Evolutionary conservation across 2,797 vertebrate species (phyloP), one percentile per base, ranked within the genome.

Genomic region (Geotrypetes seraphini): DNA sequence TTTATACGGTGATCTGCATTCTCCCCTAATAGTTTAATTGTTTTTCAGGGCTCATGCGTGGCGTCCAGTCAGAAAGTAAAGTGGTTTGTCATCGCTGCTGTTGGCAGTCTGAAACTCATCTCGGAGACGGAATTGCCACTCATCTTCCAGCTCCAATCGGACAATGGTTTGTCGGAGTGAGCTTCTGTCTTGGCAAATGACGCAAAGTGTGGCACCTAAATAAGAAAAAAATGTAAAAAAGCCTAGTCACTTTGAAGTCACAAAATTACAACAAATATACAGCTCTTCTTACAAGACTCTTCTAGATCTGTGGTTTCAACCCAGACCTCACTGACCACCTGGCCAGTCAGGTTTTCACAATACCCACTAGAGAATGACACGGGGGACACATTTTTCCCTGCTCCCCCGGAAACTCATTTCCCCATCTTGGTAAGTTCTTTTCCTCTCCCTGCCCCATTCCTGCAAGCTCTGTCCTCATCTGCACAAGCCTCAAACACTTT

Each of bases 41-140:
- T 4, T 12, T 12, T 25, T 13, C 14, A 26, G 14, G 50, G 39
- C 14, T 78, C 77, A 98, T 43, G 96, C 77, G 3, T 97, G 95
- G 39, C 92, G 89, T 25, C 95, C 96, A 0, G 95, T 99, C 16
- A 98, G 84, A 54, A 99, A 96, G 72, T 89, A 98, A 38, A 99
- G 90, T 2, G 96, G 95, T 19, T 86, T 87, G 59, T 98, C 94
- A 3, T 96, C 90, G 1, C 84, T 90, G 23, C 93, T 91, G 73
- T 97, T 99, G 7, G 96, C 95, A 1, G 96, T 98, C 62, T 98
- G 95, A 51, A 99, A 98, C 68, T 99, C 96, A 11, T 98, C 96
- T 22, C 95, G 84, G 19, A 99, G 84, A 3, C 95, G 88, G 73
- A 97, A 97, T 65, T 97, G 96, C 96, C 96, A 99, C 72, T 96